Conservation (phyloP, 2,888 invertebrate genomes). For the Laspeyria flexula region DNA sequence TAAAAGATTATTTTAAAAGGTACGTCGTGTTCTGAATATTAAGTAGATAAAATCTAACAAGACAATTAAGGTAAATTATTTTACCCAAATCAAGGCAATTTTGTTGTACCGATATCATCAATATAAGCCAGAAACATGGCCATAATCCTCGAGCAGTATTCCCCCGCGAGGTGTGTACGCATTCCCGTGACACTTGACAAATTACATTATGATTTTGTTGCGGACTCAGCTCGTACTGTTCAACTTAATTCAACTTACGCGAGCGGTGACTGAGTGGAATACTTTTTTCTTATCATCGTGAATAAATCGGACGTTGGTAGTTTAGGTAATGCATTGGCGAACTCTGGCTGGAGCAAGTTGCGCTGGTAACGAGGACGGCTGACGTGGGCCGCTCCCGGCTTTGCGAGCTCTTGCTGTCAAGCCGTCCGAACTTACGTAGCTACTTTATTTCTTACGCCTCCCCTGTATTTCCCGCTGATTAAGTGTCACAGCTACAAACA, state of each 20-base stretch:
- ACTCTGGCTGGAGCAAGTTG: constrained; percentile 39
- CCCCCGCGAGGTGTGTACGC: constrained; percentile 31
- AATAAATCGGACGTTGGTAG: constrained; percentile 32
- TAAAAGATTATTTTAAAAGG: constrained; percentile 39
- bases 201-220: constrained; percentile 75
- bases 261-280: constrained; percentile 43
- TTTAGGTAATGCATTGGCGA: constrained; percentile 32
- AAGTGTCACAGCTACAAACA: constrained; percentile 28
- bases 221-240: constrained; percentile 54
- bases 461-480: constrained; percentile 44
- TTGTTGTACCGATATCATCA: constrained; percentile 25
- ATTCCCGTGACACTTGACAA: constrained; percentile 65
- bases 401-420: constrained; percentile 43
- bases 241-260: constrained; percentile 62
- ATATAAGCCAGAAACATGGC: constrained; percentile 30
- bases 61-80: constrained; percentile 37
- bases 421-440: constrained; percentile 48
- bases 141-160: constrained; percentile 29
- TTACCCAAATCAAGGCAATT: constrained; percentile 34
- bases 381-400: constrained; percentile 34
- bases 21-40: constrained; percentile 36
- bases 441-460: constrained; percentile 49
- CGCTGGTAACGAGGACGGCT: constrained; percentile 39
- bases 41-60: constrained; percentile 38
- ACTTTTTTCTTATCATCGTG: constrained; percentile 41